Percentiles rank a stretch among this genome's conserved stretches.
Conservation (phyloP, 1,140 invertebrate species). For the Apis mellifera region DNA sequence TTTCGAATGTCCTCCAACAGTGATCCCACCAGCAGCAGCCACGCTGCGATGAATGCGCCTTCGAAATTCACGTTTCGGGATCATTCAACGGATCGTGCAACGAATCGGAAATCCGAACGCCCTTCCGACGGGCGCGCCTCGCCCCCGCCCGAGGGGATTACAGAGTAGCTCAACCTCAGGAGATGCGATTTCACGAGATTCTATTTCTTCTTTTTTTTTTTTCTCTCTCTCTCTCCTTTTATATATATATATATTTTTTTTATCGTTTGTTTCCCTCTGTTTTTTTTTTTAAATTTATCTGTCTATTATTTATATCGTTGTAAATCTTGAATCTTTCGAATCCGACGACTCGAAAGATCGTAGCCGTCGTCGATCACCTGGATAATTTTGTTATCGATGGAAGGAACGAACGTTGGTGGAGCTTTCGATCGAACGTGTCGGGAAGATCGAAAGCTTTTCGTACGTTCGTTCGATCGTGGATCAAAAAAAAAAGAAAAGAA, state of each 20-base stretch:
- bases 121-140: neutral
- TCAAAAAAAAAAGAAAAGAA: neutral
- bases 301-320: neutral
- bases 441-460: neutral
- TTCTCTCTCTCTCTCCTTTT: neutral
- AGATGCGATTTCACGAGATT: constrained; percentile 75
- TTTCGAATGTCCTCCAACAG: neutral
- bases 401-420: neutral
- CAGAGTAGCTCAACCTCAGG: constrained; percentile 74
- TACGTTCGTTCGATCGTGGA: neutral
- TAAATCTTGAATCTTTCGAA: neutral
- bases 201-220: neutral
- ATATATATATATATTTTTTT: no score
- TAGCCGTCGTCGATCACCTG: neutral
- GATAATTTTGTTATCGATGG: neutral
- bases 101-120: constrained; percentile 7
- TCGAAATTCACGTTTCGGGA: constrained; percentile 12
- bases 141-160: neutral
- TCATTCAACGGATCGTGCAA: neutral
- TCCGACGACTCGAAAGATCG: neutral
- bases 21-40: neutral
- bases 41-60: constrained; percentile 6
- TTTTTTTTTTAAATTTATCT: neutral
- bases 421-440: neutral
- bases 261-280: neutral